Percentiles rank a stretch among this genome's conserved stretches.
These are phyloP conservation scores for Alaudala cheleensis DNA, from an alignment of 2,113 vertebrate genomes.

Conservation along the genomic window DNA sequence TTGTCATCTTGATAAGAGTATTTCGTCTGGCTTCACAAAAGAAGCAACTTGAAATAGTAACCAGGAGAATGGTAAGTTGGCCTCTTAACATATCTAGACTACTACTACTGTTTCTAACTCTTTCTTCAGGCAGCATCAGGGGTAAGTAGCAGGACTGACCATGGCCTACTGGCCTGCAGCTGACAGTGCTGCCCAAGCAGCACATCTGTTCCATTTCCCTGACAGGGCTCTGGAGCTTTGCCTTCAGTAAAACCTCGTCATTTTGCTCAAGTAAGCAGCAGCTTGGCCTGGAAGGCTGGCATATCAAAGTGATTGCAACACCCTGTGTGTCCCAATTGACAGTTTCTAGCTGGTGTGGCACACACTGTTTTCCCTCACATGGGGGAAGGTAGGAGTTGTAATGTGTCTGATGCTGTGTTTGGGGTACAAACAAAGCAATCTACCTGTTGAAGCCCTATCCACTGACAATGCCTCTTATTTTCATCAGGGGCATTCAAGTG, in stretches of 20 bases:
- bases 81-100: not conserved
- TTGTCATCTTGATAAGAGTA: conserved; percentile 87
- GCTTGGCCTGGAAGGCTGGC: not conserved
- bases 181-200: not conserved
- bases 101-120: not conserved
- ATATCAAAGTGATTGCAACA: not conserved
- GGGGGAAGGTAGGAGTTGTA: not conserved
- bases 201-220: not conserved
- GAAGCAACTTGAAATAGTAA: conserved; percentile 85
- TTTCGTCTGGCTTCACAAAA: conserved; percentile 88
- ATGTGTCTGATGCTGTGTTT: not conserved
- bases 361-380: not conserved
- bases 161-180: not conserved
- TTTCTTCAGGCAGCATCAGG: not conserved
- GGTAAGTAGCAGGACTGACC: not conserved
- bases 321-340: accelerated
- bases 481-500: not conserved
- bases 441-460: not conserved
- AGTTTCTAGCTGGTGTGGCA: not conserved
- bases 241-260: not conserved
- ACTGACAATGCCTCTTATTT: not conserved
- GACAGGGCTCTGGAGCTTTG: not conserved
- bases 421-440: not conserved
- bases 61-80: conserved; percentile 88
- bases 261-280: not conserved